Base-by-base conservation (phyloP, 2,113 vertebrate genomes). In the Onychostruthus taczanowskii region DNA sequence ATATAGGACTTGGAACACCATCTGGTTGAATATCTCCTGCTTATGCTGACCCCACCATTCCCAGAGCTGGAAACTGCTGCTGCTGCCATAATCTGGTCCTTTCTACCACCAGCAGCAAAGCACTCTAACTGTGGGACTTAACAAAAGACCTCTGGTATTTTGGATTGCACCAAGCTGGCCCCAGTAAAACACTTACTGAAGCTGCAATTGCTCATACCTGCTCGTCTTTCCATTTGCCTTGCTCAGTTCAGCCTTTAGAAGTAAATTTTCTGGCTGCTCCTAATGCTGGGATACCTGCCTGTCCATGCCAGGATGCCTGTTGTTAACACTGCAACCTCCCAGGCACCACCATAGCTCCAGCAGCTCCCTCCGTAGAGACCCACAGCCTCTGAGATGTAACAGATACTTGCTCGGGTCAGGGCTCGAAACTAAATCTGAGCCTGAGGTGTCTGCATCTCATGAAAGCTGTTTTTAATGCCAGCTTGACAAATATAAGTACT, bases 371-470 rank as follows among this genome's bases (percentile, higher is more conserved):
- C 15, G 0, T 18, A 16, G 47, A 31, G 78, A 95, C 72, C 91
- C 21, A 4, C 30, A 61, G 75, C 52, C 31, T 56, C 76, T 3
- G 58, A 95, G 52, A 82, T 0, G 91, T 94, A 97, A 96, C 82
- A 87, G 90, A 91, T 61, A 93, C 82, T 55, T 43, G 46, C 53
- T 39, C 0, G 0, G 35, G n/a, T 72, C 58, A 81, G 67, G 24
- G 50, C 70, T 92, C 7, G 83, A 93, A 94, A 96, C 22, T 41
- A 72, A 97, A 94, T 80, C 79, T 89, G 72, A 83, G 64, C 55
- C 68, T 61, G 78, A 94, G 73, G 66, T 78, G 77, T 43, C 47
- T 53, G 80, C 85, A 41, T 47, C 68, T 55, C 37, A 74, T 44
- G 49, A 73, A 77, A 37, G 39, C 35, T 86, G 27, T 5, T 67